Evolutionary conservation across 2,113 vertebrate species (phyloP).

Genomic region (Elachura formosa): DNA sequence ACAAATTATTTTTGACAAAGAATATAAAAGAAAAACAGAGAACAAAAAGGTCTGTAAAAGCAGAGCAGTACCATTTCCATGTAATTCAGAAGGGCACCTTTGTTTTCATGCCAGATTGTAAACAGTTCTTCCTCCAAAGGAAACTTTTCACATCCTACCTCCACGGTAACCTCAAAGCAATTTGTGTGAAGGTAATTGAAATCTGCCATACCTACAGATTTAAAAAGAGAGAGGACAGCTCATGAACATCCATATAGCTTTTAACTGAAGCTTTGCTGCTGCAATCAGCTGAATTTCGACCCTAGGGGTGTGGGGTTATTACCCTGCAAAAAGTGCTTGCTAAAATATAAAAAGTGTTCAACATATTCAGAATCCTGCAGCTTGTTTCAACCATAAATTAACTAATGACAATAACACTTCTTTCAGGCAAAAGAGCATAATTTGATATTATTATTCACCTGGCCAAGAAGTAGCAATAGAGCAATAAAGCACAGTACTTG

Average conservation of each 20-base stretch:
- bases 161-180: conserved; percentile 93
- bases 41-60: background rate
- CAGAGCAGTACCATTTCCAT: conserved; percentile 81
- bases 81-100: conserved; percentile 86
- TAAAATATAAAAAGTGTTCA: background rate
- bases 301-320: background rate
- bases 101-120: conserved; percentile 89
- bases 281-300: background rate
- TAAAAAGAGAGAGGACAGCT: background rate
- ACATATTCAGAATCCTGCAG: background rate
- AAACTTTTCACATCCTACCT: conserved; percentile 95
- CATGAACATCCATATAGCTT: background rate
- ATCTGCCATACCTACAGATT: conserved; percentile 86
- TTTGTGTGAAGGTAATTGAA: conserved; percentile 97
- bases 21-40: background rate
- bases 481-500: background rate
- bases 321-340: background rate
- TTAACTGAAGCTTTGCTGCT: background rate
- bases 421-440: background rate
- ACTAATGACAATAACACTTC: background rate
- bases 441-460: background rate
- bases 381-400: background rate
- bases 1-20: background rate
- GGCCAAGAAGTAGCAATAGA: background rate
- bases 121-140: conserved; percentile 89